phyloP scores from a whole-genome alignment of 2,797 vertebrate genomes.

The Melopsittacus undulatus region DNA sequence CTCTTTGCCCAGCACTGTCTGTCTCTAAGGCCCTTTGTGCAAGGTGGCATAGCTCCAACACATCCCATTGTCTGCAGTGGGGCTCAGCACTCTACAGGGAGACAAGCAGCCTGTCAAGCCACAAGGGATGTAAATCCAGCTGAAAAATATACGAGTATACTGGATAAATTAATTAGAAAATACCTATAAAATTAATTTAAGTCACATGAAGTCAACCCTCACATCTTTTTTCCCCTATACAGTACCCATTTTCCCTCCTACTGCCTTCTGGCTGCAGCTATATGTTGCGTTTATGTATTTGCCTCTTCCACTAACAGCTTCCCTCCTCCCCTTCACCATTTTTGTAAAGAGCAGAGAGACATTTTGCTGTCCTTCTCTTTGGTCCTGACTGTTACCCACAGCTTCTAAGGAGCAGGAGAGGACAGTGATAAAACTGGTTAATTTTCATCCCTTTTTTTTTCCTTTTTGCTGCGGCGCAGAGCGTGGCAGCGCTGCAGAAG shows the following conservation, averaged over 20 bases:
- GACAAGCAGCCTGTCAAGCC: not conserved
- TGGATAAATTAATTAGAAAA: not conserved
- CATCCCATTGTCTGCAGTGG: not conserved
- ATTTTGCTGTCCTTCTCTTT: not conserved
- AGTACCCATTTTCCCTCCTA: not conserved
- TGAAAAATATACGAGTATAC: not conserved
- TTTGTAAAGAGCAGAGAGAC: not conserved
- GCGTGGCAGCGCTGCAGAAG: not conserved
- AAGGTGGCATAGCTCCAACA: not conserved
- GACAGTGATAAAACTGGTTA: not conserved
- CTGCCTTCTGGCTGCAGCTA: not conserved
- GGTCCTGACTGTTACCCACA: not conserved
- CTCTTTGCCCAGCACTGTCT: no score
- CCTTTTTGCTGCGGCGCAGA: not conserved
- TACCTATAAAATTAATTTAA: not conserved
- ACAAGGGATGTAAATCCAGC: not conserved
- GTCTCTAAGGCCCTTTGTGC: rapidly evolving
- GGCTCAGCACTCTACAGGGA: not conserved
- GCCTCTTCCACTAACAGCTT: not conserved
- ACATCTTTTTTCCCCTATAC: not conserved
- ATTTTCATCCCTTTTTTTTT: not conserved
- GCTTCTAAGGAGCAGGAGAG: not conserved
- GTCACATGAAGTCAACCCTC: not conserved
- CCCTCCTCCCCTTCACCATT: not conserved
- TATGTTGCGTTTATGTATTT: not conserved